phyloP scores from a whole-genome alignment of 2,888 invertebrate genomes.

The Lasioglossum morio region DNA sequence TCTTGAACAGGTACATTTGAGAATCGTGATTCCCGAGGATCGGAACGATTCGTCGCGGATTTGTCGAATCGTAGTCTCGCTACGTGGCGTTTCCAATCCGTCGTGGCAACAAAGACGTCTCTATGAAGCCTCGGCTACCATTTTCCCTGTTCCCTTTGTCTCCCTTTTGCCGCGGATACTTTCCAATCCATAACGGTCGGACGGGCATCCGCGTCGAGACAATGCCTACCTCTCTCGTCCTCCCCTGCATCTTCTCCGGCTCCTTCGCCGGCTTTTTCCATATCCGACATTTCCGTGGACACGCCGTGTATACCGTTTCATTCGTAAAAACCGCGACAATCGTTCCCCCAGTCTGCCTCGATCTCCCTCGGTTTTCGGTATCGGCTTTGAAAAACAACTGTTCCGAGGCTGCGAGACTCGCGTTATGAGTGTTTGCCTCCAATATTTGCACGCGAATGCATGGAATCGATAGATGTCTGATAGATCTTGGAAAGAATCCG shows the following conservation, averaged over 20 bases:
- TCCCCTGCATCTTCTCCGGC: background rate
- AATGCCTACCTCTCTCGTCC: conserved; percentile 20
- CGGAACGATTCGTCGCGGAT: background rate
- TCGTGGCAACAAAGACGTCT: conserved; percentile 45
- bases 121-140: conserved; percentile 20
- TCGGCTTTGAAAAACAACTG: background rate
- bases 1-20: background rate
- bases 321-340: conserved; percentile 29
- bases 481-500: conserved; percentile 37
- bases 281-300: background rate
- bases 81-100: conserved; percentile 40
- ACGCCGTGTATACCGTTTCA: background rate
- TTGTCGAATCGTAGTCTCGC: background rate
- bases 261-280: conserved; percentile 29
- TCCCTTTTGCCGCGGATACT: conserved; percentile 33
- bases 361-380: background rate
- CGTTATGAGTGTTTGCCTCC: background rate
- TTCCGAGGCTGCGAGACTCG: background rate
- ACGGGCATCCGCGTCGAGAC: conserved; percentile 41
- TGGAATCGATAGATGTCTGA: conserved; percentile 3
- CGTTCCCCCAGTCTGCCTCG: background rate
- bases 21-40: background rate
- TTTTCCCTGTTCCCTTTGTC: conserved; percentile 32
- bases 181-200: conserved; percentile 59
- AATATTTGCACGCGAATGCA: conserved; percentile 22